Conservation (phyloP, 2,113 vertebrate species). For the Lepus europaeus region DNA sequence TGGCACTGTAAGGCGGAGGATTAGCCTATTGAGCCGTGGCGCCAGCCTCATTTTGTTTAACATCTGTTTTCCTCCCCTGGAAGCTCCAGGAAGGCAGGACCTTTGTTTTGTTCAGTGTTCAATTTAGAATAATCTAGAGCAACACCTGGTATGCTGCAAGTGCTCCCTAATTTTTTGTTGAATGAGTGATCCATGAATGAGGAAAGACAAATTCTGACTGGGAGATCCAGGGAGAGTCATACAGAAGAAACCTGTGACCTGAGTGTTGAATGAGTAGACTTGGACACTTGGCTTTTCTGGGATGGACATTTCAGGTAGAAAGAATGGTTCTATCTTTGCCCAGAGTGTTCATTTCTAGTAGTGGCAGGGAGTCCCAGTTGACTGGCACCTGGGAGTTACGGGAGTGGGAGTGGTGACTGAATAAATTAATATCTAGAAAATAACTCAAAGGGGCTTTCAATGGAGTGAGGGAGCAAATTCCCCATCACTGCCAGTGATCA, state of each 20-base stretch:
- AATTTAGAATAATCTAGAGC: slow-evolving; percentile 15
- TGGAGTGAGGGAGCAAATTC: not conserved
- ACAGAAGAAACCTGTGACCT: not conserved
- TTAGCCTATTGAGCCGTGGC: no score
- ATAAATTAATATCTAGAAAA: slow-evolving; percentile 63
- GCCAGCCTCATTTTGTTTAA: not conserved
- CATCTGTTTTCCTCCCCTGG: not conserved
- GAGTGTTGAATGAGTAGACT: not conserved
- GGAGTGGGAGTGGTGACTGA: not conserved
- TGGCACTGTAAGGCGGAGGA: no score
- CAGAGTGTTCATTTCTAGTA: no score
- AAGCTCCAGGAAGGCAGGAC: not conserved
- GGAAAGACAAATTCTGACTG: not conserved
- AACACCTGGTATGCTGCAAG: not conserved
- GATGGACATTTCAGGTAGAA: not conserved
- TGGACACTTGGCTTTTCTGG: not conserved
- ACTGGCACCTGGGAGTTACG: rapidly evolving
- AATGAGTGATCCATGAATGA: not conserved
- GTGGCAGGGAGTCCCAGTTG: not conserved
- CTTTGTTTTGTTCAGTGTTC: not conserved
- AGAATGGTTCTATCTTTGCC: no score
- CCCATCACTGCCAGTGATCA: not conserved
- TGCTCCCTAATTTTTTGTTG: not conserved
- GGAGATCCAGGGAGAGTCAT: not conserved
- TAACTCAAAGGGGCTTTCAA: slow-evolving; percentile 10